Evolutionary conservation across 2,888 invertebrate species (phyloP).

Genomic region (Hydrotaea cyrtoneurina): DNA sequence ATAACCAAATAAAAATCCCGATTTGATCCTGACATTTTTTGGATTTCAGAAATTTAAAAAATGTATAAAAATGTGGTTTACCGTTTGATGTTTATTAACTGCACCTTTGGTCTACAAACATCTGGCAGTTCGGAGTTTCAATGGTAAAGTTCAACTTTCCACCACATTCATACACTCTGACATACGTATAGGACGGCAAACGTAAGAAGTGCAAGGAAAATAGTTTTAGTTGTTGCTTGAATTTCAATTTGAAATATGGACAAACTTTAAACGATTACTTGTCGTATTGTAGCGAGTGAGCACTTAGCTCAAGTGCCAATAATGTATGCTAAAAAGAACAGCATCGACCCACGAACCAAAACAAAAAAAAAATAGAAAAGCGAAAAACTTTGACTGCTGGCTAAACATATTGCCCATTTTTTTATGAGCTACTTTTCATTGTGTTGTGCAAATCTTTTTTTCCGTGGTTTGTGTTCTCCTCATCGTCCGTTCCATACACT

Average conservation of each 20-base stretch:
- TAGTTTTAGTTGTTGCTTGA: slow-evolving; percentile 53
- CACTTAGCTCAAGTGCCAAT: slow-evolving; percentile 63
- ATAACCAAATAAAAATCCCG: too few relatives aligned
- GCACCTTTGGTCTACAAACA: background rate
- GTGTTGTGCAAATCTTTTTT: slow-evolving; percentile 7
- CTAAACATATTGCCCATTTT: slow-evolving; percentile 50
- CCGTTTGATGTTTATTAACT: too few relatives aligned
- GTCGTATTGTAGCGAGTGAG: slow-evolving; percentile 56
- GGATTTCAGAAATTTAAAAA: too few relatives aligned
- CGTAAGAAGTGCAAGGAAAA: slow-evolving; percentile 1
- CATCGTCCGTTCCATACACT: background rate
- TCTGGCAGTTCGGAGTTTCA: slow-evolving; percentile 7
- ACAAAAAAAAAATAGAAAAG: too few relatives aligned
- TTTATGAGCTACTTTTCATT: slow-evolving; percentile 48
- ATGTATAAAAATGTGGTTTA: too few relatives aligned
- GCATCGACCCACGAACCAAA: slow-evolving; percentile 16
- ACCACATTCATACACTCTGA: background rate
- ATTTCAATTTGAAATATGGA: slow-evolving; percentile 64
- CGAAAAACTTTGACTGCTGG: slow-evolving; percentile 25
- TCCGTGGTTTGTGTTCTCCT: background rate
- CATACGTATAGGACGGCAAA: background rate
- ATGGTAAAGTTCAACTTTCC: slow-evolving; percentile 1
- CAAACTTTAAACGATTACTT: slow-evolving; percentile 65
- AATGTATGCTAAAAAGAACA: slow-evolving; percentile 53
- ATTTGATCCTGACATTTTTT: too few relatives aligned